Conservation (phyloP, 1,140 invertebrate species). For the Drosophila albomicans region DNA sequence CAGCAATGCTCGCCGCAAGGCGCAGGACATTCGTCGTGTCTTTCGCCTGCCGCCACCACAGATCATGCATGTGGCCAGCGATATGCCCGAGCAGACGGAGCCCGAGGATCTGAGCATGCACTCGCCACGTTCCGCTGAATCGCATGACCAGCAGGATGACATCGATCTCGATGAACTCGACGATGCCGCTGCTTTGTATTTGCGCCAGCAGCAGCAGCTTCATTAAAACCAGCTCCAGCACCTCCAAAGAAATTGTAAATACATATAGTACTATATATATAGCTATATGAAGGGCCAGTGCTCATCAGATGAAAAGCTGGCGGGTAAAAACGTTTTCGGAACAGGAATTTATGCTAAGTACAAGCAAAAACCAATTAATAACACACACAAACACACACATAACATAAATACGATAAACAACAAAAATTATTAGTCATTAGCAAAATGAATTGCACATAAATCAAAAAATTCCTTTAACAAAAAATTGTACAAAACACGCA, state of each 20-base stretch:
- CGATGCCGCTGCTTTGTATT: slow-evolving; percentile 77
- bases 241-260: slow-evolving; percentile 12
- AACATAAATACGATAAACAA: slow-evolving; percentile 1
- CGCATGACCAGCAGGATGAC: slow-evolving; percentile 67
- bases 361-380: slow-evolving; percentile 49
- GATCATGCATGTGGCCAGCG: slow-evolving; percentile 73
- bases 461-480: slow-evolving; percentile 38
- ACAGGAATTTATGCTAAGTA: slow-evolving; percentile 82
- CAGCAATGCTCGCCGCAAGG: slow-evolving; percentile 84
- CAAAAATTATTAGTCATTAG: slow-evolving; percentile 31
- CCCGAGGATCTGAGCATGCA: slow-evolving; percentile 93
- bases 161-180: slow-evolving; percentile 83
- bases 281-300: slow-evolving; percentile 12
- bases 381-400: slow-evolving; percentile 3
- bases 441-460: slow-evolving; percentile 62
- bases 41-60: slow-evolving; percentile 83
- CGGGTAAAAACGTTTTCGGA: slow-evolving; percentile 44
- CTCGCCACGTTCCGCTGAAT: slow-evolving; percentile 72
- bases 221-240: neutral
- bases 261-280: slow-evolving; percentile 14
- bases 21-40: slow-evolving; percentile 85
- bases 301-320: slow-evolving; percentile 68
- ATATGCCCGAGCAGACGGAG: slow-evolving; percentile 92
- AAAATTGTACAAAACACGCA: slow-evolving; percentile 64
- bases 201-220: slow-evolving; percentile 68